These are phyloP conservation scores for Mactromeris polynyma DNA, from an alignment of 2,888 invertebrate species.

Conservation along the genomic window DNA sequence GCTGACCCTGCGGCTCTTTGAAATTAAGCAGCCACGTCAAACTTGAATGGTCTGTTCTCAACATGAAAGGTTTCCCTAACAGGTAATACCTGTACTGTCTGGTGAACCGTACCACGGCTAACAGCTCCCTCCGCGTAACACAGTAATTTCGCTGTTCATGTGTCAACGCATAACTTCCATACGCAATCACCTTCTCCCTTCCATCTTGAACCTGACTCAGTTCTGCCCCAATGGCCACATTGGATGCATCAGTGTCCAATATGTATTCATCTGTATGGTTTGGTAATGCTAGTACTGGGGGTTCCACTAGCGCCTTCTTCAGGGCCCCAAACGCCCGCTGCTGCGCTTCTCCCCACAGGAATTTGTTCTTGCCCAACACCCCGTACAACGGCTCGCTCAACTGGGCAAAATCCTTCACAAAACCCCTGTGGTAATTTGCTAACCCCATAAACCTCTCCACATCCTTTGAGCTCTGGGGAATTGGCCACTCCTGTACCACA, in stretches of 20 bases:
- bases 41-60: slow-evolving; percentile 30
- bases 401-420: slow-evolving; percentile 55
- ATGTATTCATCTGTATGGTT: slow-evolving; percentile 27
- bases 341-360: slow-evolving; percentile 45
- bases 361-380: slow-evolving; percentile 44
- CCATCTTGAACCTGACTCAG: slow-evolving; percentile 39
- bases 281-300: slow-evolving; percentile 54
- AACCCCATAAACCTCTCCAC: slow-evolving; percentile 61
- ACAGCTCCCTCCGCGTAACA: slow-evolving; percentile 4
- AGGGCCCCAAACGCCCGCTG: slow-evolving; percentile 34
- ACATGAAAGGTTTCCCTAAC: slow-evolving; percentile 19
- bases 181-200: slow-evolving; percentile 32
- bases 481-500: not conserved
- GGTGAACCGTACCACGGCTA: too few relatives aligned
- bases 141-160: too few relatives aligned
- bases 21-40: slow-evolving; percentile 25
- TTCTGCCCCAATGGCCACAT: slow-evolving; percentile 45
- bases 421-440: slow-evolving; percentile 58
- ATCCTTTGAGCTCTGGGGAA: slow-evolving; percentile 37
- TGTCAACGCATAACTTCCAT: slow-evolving; percentile 26
- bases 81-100: too few relatives aligned
- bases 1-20: slow-evolving; percentile 32
- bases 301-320: slow-evolving; percentile 13
- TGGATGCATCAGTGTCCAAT: slow-evolving; percentile 58
- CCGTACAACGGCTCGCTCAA: slow-evolving; percentile 52